phyloP scores from a whole-genome alignment of 2,888 invertebrate genomes.

The Plusia festucae region DNA sequence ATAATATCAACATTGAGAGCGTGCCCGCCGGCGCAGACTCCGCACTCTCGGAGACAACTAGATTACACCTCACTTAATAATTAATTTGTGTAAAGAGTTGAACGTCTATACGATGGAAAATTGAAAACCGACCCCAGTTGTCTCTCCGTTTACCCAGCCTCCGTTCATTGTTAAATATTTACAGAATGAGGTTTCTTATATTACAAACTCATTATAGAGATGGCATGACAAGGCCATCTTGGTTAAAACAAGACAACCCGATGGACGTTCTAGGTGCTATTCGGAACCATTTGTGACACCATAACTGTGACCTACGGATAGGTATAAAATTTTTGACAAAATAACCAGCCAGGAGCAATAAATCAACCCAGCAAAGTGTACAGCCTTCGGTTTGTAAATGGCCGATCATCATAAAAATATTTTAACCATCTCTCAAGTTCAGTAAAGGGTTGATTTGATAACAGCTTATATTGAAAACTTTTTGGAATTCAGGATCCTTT shows the following conservation, averaged over 20 bases:
- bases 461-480: too few species aligned
- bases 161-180: slow-evolving; percentile 71
- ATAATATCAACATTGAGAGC: slow-evolving; percentile 50
- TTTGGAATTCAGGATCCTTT: too few species aligned
- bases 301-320: too few species aligned
- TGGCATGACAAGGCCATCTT: slow-evolving; percentile 13
- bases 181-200: slow-evolving; percentile 61
- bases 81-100: slow-evolving; percentile 87
- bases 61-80: slow-evolving; percentile 82
- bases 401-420: too few species aligned
- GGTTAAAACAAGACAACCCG: slow-evolving; percentile 20
- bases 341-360: too few species aligned
- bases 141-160: slow-evolving; percentile 73
- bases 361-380: too few species aligned
- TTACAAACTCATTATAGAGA: slow-evolving; percentile 28
- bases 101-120: slow-evolving; percentile 68
- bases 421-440: too few species aligned
- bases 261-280: neutral
- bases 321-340: too few species aligned
- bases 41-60: slow-evolving; percentile 66
- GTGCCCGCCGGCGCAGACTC: slow-evolving; percentile 57
- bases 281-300: too few species aligned
- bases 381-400: too few species aligned
- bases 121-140: slow-evolving; percentile 66
- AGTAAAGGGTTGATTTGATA: too few species aligned